Conservation (phyloP, 53 echinoderm and acorn worm species). For the Astropecten irregularis region DNA sequence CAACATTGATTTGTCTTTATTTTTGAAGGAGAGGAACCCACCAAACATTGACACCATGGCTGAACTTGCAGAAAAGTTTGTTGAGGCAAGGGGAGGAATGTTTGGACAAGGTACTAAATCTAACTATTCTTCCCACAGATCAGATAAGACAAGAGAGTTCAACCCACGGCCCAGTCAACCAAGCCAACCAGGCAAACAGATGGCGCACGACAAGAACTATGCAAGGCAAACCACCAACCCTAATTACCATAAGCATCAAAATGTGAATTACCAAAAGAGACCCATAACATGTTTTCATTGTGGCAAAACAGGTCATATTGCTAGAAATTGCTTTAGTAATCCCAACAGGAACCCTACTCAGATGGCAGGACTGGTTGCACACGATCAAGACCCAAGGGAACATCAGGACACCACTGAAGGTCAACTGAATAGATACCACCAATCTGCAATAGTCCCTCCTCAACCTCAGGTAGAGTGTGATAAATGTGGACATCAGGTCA, state of each 20-base stretch:
- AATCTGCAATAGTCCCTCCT: neutral
- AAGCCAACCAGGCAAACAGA: neutral
- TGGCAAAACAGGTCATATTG: constrained; percentile 29
- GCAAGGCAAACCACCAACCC: neutral
- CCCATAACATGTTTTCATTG: neutral
- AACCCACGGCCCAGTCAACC: neutral
- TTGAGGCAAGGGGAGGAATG: constrained; percentile 33
- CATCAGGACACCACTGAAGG: neutral
- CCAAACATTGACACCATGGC: neutral
- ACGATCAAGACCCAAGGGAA: neutral
- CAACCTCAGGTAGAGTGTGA: neutral
- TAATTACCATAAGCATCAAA: too few species aligned
- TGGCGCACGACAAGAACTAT: neutral
- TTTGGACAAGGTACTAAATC: constrained; percentile 14
- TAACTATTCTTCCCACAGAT: constrained; percentile 1
- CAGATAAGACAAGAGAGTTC: neutral
- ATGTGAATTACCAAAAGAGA: neutral
- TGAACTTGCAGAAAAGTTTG: constrained; percentile 24
- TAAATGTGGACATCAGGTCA: neutral
- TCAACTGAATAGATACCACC: neutral
- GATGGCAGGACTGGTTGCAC: neutral
- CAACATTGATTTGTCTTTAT: constrained; percentile 16
- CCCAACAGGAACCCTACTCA: neutral
- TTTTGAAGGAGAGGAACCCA: constrained; percentile 48
- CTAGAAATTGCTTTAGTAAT: constrained; percentile 12